phyloP scores from a whole-genome alignment of 2,113 vertebrate species.

The Strigops habroptila region DNA sequence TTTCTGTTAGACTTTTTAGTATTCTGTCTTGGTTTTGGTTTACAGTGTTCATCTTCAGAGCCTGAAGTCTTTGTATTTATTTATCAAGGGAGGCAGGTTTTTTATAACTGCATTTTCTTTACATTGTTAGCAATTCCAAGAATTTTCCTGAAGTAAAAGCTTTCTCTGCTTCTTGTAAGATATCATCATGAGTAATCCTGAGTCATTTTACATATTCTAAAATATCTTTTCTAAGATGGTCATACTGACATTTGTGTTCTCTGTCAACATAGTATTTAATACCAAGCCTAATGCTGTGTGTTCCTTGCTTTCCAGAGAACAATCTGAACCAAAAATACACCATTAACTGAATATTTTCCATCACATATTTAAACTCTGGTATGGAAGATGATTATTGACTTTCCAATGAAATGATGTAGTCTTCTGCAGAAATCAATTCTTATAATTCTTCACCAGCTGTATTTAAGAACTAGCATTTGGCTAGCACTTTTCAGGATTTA shows the following conservation, averaged over 20 bases:
- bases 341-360: neutral
- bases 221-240: conserved; percentile 48
- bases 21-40: neutral
- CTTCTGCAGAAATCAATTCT: conserved; percentile 20
- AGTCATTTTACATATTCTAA: conserved; percentile 45
- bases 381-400: conserved; percentile 24
- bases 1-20: neutral
- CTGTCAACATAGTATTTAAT: conserved; percentile 2
- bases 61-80: neutral
- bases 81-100: neutral
- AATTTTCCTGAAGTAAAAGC: neutral
- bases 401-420: neutral
- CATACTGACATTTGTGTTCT: conserved; percentile 58
- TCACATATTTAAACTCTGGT: neutral
- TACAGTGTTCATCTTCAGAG: neutral
- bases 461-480: conserved; percentile 50
- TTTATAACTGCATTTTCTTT: neutral
- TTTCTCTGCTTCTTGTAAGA: neutral
- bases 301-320: neutral
- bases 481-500: conserved; percentile 9
- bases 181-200: conserved; percentile 46
- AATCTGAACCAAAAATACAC: neutral
- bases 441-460: conserved; percentile 24
- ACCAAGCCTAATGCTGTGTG: neutral
- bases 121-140: neutral